These are phyloP conservation scores for Todiramphus chloris DNA, from an alignment of 2,113 vertebrate species.

Conservation along the genomic window DNA sequence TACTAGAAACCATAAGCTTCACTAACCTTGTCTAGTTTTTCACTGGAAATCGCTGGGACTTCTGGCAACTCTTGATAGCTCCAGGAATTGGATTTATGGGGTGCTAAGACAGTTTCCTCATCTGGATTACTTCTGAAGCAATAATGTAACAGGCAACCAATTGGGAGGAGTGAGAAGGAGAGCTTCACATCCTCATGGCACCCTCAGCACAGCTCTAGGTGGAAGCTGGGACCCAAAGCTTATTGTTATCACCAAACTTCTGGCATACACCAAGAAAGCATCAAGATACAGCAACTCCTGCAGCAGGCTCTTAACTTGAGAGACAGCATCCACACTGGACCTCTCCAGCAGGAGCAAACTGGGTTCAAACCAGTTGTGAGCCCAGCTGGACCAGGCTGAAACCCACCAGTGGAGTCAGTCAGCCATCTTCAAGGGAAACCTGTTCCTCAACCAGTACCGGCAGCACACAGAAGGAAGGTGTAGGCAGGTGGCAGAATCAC, in stretches of 20 bases:
- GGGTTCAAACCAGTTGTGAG: neutral
- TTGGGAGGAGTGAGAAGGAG: neutral
- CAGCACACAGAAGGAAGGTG: neutral
- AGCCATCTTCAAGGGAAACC: neutral
- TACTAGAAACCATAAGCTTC: neutral
- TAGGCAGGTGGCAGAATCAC: neutral
- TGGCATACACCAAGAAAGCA: neutral
- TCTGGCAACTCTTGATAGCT: neutral
- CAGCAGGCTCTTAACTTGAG: neutral
- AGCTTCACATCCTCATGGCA: fast-evolving
- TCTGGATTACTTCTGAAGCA: neutral
- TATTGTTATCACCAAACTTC: neutral
- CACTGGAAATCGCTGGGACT: neutral
- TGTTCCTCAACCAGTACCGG: neutral
- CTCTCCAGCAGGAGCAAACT: neutral
- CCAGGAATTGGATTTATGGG: neutral
- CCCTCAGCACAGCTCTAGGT: neutral
- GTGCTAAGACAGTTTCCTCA: neutral
- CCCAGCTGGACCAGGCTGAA: neutral
- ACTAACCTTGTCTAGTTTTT: neutral
- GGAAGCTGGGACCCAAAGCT: neutral
- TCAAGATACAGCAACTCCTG: neutral
- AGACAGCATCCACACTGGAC: neutral
- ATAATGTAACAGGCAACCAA: neutral
- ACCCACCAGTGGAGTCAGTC: fast-evolving